Percentiles rank a stretch among this genome's conserved stretches.
phyloP scores from a whole-genome alignment of 2,888 invertebrate species.

The Listrodromus nycthemerus region DNA sequence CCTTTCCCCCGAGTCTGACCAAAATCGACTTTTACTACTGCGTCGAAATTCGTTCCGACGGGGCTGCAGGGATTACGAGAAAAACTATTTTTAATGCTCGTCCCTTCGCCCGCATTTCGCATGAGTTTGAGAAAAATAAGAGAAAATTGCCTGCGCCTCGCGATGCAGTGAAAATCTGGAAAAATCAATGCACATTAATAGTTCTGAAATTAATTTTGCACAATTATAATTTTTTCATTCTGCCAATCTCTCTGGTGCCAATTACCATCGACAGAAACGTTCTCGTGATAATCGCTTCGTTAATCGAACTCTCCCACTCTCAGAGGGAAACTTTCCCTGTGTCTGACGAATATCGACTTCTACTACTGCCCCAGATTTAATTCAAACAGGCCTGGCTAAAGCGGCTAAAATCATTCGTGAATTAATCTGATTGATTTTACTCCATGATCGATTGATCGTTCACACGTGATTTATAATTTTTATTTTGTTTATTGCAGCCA shows the following conservation, averaged over 20 bases:
- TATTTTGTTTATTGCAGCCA: slow-evolving; percentile 85
- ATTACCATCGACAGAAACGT: slow-evolving; percentile 1
- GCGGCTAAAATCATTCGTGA: too few species aligned
- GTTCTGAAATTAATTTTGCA: too few species aligned
- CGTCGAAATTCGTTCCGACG: background rate
- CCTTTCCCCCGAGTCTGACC: slow-evolving; percentile 17
- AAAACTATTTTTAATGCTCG: too few species aligned
- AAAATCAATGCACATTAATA: too few species aligned
- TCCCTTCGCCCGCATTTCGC: too few species aligned
- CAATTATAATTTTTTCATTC: too few species aligned
- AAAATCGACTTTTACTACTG: slow-evolving; percentile 49
- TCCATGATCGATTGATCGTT: background rate
- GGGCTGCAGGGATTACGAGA: background rate
- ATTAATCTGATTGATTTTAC: too few species aligned
- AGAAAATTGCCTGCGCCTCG: too few species aligned
- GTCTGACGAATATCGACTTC: slow-evolving; percentile 43
- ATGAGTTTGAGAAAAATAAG: too few species aligned
- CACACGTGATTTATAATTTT: background rate
- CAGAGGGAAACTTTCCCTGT: background rate
- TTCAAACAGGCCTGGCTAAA: background rate
- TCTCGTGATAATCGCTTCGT: background rate
- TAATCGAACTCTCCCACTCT: slow-evolving; percentile 21
- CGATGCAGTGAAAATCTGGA: too few species aligned
- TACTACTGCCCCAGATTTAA: slow-evolving; percentile 30
- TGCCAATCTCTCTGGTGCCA: background rate